These are phyloP conservation scores for Diachrysia chrysitis DNA, from an alignment of 2,888 invertebrate species.

Conservation along the genomic window DNA sequence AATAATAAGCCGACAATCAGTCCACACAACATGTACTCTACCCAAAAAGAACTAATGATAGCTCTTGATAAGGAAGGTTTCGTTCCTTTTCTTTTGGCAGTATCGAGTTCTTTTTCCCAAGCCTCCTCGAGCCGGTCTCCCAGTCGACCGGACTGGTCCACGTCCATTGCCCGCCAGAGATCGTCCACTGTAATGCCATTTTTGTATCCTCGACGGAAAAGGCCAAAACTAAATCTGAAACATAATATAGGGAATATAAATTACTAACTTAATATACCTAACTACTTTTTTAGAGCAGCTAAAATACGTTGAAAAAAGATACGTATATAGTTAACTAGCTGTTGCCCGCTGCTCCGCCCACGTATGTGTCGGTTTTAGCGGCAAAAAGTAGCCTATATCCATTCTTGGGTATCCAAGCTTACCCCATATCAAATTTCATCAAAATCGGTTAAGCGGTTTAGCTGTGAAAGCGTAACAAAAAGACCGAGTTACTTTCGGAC, in stretches of 20 bases:
- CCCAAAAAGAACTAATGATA: slow-evolving; percentile 90
- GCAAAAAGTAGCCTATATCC: too few relatives aligned
- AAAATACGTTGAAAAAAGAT: too few relatives aligned
- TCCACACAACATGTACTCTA: slow-evolving; percentile 90
- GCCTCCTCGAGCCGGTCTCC: slow-evolving; percentile 91
- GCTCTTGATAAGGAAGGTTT: slow-evolving; percentile 90
- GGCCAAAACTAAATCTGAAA: slow-evolving; percentile 91
- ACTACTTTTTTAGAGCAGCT: background rate
- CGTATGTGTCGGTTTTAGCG: too few relatives aligned
- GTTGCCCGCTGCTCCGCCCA: too few relatives aligned
- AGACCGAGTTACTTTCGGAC: too few relatives aligned
- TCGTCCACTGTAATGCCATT: slow-evolving; percentile 91
- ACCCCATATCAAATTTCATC: too few relatives aligned
- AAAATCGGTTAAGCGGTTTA: too few relatives aligned
- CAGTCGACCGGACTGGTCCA: slow-evolving; percentile 91
- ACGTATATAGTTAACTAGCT: too few relatives aligned
- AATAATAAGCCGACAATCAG: slow-evolving; percentile 88
- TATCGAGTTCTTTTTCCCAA: slow-evolving; percentile 90
- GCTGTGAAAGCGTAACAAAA: too few relatives aligned
- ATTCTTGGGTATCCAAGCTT: too few relatives aligned
- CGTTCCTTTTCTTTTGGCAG: slow-evolving; percentile 81
- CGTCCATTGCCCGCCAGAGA: slow-evolving; percentile 90
- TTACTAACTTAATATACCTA: too few relatives aligned
- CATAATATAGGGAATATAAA: slow-evolving; percentile 17
- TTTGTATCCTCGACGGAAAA: slow-evolving; percentile 90